Evolutionary conservation across 2,888 invertebrate genomes (phyloP).

Genomic region (Parochlus steinenii): DNA sequence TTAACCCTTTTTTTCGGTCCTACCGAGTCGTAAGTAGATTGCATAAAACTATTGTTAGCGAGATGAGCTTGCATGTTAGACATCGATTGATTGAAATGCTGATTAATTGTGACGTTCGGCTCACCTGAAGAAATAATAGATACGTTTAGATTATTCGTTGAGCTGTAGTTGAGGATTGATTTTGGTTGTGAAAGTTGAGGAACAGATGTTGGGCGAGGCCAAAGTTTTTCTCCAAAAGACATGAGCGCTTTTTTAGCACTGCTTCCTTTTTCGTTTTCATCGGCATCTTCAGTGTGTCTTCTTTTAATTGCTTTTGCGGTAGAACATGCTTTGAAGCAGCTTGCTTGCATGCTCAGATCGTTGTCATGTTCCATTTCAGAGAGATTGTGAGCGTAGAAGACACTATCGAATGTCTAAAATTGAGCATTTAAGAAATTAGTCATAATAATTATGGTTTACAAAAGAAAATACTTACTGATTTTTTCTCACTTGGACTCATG

Average conservation of each 20-base stretch:
- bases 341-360: neutral
- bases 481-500: conserved; percentile 33
- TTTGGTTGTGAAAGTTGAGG: neutral
- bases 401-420: conserved; percentile 7
- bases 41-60: too few relatives aligned
- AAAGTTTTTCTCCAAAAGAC: conserved; percentile 4
- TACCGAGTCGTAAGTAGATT: too few relatives aligned
- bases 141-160: neutral
- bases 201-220: neutral
- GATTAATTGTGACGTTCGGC: conserved; percentile 6
- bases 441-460: neutral
- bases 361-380: conserved; percentile 8
- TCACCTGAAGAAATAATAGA: too few relatives aligned
- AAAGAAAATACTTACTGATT: conserved; percentile 26
- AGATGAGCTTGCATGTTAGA: too few relatives aligned
- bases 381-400: conserved; percentile 8
- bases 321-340: too few relatives aligned
- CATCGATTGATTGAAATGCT: too few relatives aligned
- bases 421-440: neutral
- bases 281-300: conserved; percentile 7
- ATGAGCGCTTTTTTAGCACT: conserved; percentile 5
- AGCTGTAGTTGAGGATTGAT: conserved; percentile 8
- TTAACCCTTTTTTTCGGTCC: conserved; percentile 8
- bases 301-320: too few relatives aligned
- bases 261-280: neutral